phyloP scores from a whole-genome alignment of 1,140 invertebrate species.

The Holotrichia oblita region DNA sequence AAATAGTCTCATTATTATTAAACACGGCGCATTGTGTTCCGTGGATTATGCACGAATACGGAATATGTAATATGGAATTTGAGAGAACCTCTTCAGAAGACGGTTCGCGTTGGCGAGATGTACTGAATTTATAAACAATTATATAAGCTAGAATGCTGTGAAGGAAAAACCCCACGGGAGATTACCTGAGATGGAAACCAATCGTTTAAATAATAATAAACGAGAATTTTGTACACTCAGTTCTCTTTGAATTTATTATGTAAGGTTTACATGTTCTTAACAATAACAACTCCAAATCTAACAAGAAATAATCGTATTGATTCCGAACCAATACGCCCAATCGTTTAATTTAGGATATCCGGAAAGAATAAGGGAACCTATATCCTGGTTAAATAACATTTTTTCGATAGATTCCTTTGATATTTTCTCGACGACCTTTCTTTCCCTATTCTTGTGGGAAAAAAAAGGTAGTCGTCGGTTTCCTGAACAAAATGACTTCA shows the following conservation, averaged over 20 bases:
- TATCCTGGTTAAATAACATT: neutral
- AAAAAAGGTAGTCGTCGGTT: neutral
- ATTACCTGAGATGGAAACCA: neutral
- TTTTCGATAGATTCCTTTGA: neutral
- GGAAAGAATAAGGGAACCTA: no score
- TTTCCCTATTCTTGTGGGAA: neutral
- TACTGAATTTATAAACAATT: slow-evolving; percentile 20
- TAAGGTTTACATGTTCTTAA: no score
- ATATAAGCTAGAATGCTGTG: neutral
- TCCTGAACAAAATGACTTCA: neutral
- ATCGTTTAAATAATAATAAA: no score
- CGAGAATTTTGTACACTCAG: no score
- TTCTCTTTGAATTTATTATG: no score
- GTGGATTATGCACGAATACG: slow-evolving; percentile 23
- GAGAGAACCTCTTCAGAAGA: slow-evolving; percentile 19
- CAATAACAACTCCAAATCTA: no score
- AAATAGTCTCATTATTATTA: slow-evolving; percentile 18
- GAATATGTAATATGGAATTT: slow-evolving; percentile 23
- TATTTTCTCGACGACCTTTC: neutral
- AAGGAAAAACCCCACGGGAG: neutral
- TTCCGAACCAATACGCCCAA: no score
- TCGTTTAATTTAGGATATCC: no score
- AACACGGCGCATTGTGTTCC: neutral
- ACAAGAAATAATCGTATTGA: no score
- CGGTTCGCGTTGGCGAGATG: slow-evolving; percentile 16